phyloP scores from a whole-genome alignment of 92 coral and sea anemone genomes.

The Palythoa grandiflora region DNA sequence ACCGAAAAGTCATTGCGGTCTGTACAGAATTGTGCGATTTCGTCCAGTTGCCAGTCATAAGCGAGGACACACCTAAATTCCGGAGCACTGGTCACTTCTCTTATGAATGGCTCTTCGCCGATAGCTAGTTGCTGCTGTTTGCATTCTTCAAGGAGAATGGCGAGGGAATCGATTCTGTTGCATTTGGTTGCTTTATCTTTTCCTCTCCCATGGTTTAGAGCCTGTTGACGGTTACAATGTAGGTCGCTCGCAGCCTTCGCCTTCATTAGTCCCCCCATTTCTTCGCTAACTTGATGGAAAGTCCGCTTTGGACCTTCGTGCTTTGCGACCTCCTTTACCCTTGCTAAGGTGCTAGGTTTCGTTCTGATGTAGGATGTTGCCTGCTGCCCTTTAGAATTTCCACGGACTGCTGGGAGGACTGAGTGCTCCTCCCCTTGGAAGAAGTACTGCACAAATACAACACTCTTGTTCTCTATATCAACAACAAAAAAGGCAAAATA shows the following conservation, averaged over 20 bases:
- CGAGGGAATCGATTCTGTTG: conserved; percentile 19
- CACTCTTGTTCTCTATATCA: conserved; percentile 33
- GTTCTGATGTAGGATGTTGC: conserved; percentile 44
- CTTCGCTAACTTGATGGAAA: conserved; percentile 55
- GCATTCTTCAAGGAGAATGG: not conserved
- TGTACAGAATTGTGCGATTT: conserved; percentile 44
- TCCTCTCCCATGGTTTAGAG: conserved; percentile 27
- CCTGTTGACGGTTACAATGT: conserved; percentile 64
- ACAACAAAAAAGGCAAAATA: conserved; percentile 1
- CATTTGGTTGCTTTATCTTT: conserved; percentile 15
- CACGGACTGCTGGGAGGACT: conserved; percentile 41
- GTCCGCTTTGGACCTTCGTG: conserved; percentile 49
- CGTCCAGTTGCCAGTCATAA: conserved; percentile 44
- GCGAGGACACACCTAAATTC: conserved; percentile 47
- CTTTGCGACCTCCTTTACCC: conserved; percentile 31
- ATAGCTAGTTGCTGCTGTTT: too few species aligned
- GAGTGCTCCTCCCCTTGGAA: conserved; percentile 39
- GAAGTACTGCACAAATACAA: conserved; percentile 35
- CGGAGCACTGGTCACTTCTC: conserved; percentile 34
- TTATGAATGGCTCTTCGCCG: not conserved
- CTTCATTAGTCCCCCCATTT: conserved; percentile 56
- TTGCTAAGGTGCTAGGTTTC: conserved; percentile 31
- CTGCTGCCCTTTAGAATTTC: conserved; percentile 43
- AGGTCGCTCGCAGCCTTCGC: conserved; percentile 63
- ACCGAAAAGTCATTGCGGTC: conserved; percentile 18